These are phyloP conservation scores for Cyaniris semiargus DNA, from an alignment of 2,888 invertebrate genomes.

Conservation along the genomic window DNA sequence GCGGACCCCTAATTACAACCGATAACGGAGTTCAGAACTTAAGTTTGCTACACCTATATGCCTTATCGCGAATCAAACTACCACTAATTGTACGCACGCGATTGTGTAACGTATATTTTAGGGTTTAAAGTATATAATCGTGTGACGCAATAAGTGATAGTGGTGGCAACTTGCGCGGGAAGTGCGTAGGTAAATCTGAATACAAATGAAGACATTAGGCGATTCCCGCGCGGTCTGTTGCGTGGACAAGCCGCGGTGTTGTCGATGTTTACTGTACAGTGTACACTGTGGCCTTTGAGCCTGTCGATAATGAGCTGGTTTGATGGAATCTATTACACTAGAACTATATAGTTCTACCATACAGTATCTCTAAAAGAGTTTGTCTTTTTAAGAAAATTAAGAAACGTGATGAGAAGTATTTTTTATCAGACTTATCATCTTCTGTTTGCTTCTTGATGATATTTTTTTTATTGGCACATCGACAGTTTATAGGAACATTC, in stretches of 20 bases:
- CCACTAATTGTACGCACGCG: neutral
- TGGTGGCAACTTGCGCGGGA: constrained; percentile 43
- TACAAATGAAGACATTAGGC: constrained; percentile 73
- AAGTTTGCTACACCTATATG: constrained; percentile 30
- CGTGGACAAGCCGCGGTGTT: constrained; percentile 35
- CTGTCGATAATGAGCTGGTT: neutral
- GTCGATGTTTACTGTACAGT: neutral
- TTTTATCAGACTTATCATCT: no score
- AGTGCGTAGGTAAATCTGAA: constrained; percentile 67
- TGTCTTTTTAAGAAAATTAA: no score
- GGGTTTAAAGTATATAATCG: neutral
- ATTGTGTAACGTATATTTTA: constrained; percentile 29
- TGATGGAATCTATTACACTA: no score
- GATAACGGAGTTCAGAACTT: constrained; percentile 32
- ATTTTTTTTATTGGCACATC: no score
- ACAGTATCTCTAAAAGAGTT: no score
- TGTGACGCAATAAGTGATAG: neutral
- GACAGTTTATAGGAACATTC: no score
- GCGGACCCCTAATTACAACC: neutral
- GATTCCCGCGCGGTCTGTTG: constrained; percentile 53
- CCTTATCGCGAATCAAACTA: constrained; percentile 18
- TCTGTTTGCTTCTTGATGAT: no score
- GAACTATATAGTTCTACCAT: no score
- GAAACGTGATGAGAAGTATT: no score
- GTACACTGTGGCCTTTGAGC: neutral